phyloP scores from a whole-genome alignment of 2,797 vertebrate genomes.

The Tragopan temminckii region DNA sequence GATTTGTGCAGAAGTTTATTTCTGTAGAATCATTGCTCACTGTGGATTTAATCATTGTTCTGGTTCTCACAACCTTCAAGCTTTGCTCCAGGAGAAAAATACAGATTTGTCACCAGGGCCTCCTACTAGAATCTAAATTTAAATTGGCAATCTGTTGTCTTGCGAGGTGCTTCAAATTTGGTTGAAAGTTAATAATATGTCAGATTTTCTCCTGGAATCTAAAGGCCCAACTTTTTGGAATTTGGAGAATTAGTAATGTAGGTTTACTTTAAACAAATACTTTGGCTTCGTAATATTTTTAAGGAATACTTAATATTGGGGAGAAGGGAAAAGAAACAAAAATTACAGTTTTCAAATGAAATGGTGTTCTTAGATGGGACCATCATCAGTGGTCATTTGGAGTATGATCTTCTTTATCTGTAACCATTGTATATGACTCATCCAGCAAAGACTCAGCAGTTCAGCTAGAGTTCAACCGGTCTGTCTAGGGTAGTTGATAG shows the following conservation, averaged over 20 bases:
- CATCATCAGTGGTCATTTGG: neutral
- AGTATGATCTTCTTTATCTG: neutral
- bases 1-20: conserved; percentile 73
- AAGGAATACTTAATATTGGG: neutral
- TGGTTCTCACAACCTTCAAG: conserved; percentile 60
- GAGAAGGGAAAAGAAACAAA: neutral
- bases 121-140: conserved; percentile 86
- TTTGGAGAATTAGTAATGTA: neutral
- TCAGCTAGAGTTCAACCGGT: conserved; percentile 29
- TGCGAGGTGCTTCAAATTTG: conserved; percentile 81
- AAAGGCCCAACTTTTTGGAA: conserved; percentile 35
- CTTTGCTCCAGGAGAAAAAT: conserved; percentile 74
- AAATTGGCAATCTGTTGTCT: conserved; percentile 85
- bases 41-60: conserved; percentile 53
- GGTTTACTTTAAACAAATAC: neutral
- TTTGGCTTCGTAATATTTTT: conserved; percentile 38
- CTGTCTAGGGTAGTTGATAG: neutral
- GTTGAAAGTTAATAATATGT: conserved; percentile 73
- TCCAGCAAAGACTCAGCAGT: conserved; percentile 15
- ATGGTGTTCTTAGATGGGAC: neutral
- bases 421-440: neutral
- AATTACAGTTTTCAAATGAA: neutral
- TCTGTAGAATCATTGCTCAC: conserved; percentile 63
- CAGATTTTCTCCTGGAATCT: conserved; percentile 47
- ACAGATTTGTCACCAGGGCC: conserved; percentile 80